Evolutionary conservation across 2,888 invertebrate genomes (phyloP).

Genomic region (Eristalis pertinax): DNA sequence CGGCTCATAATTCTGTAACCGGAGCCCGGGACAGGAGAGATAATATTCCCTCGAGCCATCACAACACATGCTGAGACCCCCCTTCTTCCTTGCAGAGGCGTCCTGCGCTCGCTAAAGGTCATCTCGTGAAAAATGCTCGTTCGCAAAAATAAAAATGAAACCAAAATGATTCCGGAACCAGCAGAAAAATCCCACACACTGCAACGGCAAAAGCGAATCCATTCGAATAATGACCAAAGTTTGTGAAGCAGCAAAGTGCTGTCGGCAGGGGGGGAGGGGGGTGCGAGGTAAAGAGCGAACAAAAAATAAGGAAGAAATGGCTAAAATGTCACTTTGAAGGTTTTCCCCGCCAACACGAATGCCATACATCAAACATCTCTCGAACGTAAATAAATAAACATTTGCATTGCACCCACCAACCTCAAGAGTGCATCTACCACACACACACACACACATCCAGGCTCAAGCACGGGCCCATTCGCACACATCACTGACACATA

Average conservation of each 20-base stretch:
- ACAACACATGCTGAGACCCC: no score
- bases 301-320: constrained; percentile 11
- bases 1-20: neutral
- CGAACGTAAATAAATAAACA: constrained; percentile 72
- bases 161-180: neutral
- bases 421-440: neutral
- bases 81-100: neutral
- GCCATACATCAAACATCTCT: constrained; percentile 56
- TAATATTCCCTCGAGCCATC: neutral
- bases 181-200: neutral
- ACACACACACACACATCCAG: no score
- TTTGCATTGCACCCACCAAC: constrained; percentile 53
- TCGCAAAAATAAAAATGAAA: neutral
- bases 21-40: neutral
- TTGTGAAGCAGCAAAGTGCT: neutral
- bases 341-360: constrained; percentile 63
- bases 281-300: neutral
- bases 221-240: constrained; percentile 15
- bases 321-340: constrained; percentile 51
- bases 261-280: no score
- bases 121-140: neutral
- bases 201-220: neutral
- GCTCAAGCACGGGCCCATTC: neutral
- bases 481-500: neutral
- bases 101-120: neutral